Evolutionary conservation across 2,888 invertebrate species (phyloP), one percentile per base, ranked within the genome.

Genomic region (Phasia obesa): DNA sequence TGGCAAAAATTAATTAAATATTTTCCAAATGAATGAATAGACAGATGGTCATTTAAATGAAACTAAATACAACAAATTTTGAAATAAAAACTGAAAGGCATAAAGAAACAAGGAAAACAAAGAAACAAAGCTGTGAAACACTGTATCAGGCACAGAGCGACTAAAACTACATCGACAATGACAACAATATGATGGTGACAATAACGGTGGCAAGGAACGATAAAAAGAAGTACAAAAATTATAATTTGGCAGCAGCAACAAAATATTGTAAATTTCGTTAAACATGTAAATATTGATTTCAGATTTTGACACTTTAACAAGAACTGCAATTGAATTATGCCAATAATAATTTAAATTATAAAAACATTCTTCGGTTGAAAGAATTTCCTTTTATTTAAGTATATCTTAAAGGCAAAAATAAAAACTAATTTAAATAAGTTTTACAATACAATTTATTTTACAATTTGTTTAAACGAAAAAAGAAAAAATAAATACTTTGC

Each of bases 261-360:
- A 53, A 27, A 42, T 19, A 4, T 47, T 47, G 17, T 7, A 35
- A 57, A 49, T 60, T 51, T 42, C 44, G 47, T 62, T 57, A 35
- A 55, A 78, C 47, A 35, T 27, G 25, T 6, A 53, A 59, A 23
- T 79, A 55, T 57, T 27, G 86, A 87, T 87, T 86, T 60, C 70
- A 51, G 64, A 75, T 65, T 70, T 78, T 71, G 75, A 55, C 75
- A 79, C 38, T 78, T 74, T 74, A 75, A 74, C 70, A 23, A 65
- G 70, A 65, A 84, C 90, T 90, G 90, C 88, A 88, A 89, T 90
- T 90, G 90, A 90, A 88, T 90, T 90, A 89, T 90, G 90, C 89
- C 90, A 90, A 89, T 88, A 88, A 87, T 89, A 88, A 88, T 88
- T 88, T 88, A 88, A 88, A 86, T 87, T 87, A 88, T 88, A 88